These are phyloP conservation scores for Incurvaria masculella DNA, from an alignment of 2,888 invertebrate species.

Conservation along the genomic window DNA sequence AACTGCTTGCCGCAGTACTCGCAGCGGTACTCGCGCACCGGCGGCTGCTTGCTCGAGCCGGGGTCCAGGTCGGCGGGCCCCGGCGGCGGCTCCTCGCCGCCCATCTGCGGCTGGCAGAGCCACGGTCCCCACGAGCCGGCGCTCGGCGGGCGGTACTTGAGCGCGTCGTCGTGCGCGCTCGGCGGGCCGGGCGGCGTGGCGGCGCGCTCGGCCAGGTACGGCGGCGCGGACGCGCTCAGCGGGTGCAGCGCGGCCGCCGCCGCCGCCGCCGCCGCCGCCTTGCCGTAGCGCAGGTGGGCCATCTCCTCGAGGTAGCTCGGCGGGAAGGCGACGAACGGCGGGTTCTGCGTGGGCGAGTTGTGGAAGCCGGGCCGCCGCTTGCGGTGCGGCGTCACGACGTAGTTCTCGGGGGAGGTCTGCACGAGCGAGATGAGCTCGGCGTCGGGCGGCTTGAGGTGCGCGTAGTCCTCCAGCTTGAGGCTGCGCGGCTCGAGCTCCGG, in stretches of 20 bases:
- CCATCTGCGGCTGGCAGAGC: conserved; percentile 65
- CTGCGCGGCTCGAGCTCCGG: conserved; percentile 66
- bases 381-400: conserved; percentile 83
- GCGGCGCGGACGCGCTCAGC: conserved; percentile 63
- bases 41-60: conserved; percentile 57
- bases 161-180: conserved; percentile 54
- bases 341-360: conserved; percentile 83
- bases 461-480: conserved; percentile 64
- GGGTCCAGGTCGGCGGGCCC: conserved; percentile 47
- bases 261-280: conserved; percentile 57
- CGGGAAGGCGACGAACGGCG: conserved; percentile 80
- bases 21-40: conserved; percentile 82
- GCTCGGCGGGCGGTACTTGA: conserved; percentile 66
- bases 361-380: conserved; percentile 85
- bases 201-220: conserved; percentile 62
- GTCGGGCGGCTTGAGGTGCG: conserved; percentile 65
- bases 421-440: conserved; percentile 67
- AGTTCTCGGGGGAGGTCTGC: conserved; percentile 73
- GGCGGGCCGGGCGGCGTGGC: conserved; percentile 57
- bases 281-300: conserved; percentile 60
- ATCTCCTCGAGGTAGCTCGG: conserved; percentile 73
- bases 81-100: conserved; percentile 44
- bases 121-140: conserved; percentile 70
- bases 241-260: conserved; percentile 55
- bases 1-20: conserved; percentile 90